Evolutionary conservation across 2,113 vertebrate species (phyloP), one percentile per base, ranked within the genome.

Genomic region (Lycocorax pyrrhopterus): DNA sequence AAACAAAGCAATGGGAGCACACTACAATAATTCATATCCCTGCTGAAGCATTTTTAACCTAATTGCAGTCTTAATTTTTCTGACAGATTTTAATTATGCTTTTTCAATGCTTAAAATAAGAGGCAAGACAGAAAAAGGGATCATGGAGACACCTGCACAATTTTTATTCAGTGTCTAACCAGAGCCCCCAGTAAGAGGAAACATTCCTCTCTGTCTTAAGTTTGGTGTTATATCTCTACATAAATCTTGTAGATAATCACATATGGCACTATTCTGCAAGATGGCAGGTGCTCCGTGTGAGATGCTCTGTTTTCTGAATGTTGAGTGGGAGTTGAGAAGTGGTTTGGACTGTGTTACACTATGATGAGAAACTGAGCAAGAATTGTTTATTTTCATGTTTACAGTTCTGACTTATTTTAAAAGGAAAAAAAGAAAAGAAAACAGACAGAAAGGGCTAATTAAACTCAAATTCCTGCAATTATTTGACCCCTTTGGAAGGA

Each of bases 261-360:
- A 71, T 93, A 93, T 93, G 90, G 67, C 83, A 75, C 52, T 72
- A 60, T 49, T 68, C 62, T 94, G 83, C 64, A 88, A 86, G 85
- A 93, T 93, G 83, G 90, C 92, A 96, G 90, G 93, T 95, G 92
- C 64, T 96, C 53, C 3, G 3, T 87, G 63, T 69, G 68, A 92
- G 64, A 93, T 88, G 75, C 79, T 94, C 93, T 90, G 85, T 88
- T 89, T 92, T 90, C 88, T 94, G 90, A 93, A 90, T 44, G 60
- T 46, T 92, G 89, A 94, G 91, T 97, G 80, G 95, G 93, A 91
- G 95, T 52, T 87, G 91, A 84, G 51, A 93, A 96, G 86, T 69
- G 47, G 13, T 87, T 94, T 88, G 81, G 83, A 86, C 67, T 67
- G 25, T 76, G 77, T 56, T 87, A 77, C 58, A 46, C 52, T 90